Evolutionary conservation across 2,113 vertebrate genomes (phyloP).

Genomic region (Monopterus albus): DNA sequence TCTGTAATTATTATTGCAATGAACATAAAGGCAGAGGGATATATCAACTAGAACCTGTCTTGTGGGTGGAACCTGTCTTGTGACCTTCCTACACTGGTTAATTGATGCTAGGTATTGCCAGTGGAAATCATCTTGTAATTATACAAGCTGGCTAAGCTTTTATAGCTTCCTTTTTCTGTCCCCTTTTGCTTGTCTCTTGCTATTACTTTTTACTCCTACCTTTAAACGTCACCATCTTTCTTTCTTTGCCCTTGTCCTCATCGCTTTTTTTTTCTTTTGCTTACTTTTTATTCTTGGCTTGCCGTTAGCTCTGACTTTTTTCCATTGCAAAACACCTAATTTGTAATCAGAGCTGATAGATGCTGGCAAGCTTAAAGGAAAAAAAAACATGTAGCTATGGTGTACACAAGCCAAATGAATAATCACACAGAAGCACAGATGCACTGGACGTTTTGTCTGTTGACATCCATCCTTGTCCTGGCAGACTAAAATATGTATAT

Average conservation of each 20-base stretch:
- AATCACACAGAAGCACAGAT: background rate
- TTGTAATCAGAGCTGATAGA: rapidly evolving
- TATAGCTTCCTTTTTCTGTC: constrained; percentile 13
- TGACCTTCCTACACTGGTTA: constrained; percentile 16
- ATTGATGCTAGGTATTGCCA: constrained; percentile 9
- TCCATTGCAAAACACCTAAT: background rate
- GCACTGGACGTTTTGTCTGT: background rate
- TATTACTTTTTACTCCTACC: background rate
- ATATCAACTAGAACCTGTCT: constrained; percentile 23
- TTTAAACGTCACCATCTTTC: background rate
- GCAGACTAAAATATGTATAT: background rate
- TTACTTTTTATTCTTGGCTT: background rate
- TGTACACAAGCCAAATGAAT: background rate
- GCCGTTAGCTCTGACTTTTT: background rate
- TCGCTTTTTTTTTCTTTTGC: background rate
- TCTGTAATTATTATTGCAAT: constrained; percentile 19
- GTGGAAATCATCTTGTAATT: constrained; percentile 44
- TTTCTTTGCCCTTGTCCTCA: background rate
- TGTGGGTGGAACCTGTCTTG: background rate
- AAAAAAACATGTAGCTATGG: background rate
- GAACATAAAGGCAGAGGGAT: constrained; percentile 11
- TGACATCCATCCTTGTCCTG: background rate
- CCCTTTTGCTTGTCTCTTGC: background rate
- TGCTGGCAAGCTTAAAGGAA: background rate
- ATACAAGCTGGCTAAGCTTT: constrained; percentile 18